Percentiles rank a stretch among this genome's conserved stretches.
Conservation (phyloP, 2,113 vertebrate species). For the Pelecanoides urinatrix region DNA sequence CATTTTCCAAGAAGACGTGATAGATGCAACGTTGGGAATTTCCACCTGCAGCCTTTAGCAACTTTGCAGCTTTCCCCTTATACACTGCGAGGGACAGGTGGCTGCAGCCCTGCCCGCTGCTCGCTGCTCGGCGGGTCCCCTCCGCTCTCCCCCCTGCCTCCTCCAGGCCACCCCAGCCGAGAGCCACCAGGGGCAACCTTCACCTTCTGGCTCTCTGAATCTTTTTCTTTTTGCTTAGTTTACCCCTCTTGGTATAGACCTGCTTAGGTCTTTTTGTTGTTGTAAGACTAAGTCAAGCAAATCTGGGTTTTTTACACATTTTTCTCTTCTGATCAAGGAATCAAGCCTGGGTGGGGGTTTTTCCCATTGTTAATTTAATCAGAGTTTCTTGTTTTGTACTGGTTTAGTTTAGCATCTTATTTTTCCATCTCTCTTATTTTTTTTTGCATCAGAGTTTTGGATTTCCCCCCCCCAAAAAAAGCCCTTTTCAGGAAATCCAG, state of each 20-base stretch:
- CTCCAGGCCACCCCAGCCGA: not conserved
- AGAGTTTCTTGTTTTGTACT: not conserved
- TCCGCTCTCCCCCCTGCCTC: not conserved
- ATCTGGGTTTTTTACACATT: accelerated
- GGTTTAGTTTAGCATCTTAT: not conserved
- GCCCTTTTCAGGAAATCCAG: not conserved
- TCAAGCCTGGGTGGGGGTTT: not conserved
- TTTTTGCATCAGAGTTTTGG: not conserved
- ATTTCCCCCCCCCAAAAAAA: not conserved
- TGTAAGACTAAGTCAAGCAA: not conserved
- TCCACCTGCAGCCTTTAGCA: not conserved
- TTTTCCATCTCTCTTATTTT: not conserved
- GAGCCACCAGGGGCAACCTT: not conserved
- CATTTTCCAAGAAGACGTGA: not conserved
- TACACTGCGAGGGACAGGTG: accelerated
- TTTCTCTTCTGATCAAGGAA: not conserved
- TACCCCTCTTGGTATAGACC: not conserved
- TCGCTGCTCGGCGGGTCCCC: not conserved
- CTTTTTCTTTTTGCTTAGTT: not conserved
- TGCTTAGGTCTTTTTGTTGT: not conserved
- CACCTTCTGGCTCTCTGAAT: not conserved
- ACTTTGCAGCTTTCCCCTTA: not conserved
- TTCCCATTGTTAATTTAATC: not conserved
- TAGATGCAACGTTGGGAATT: not conserved
- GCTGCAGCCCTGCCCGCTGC: not conserved